These are phyloP conservation scores for Dufourea novaeangliae DNA, from an alignment of 1,140 invertebrate genomes.

Conservation along the genomic window DNA sequence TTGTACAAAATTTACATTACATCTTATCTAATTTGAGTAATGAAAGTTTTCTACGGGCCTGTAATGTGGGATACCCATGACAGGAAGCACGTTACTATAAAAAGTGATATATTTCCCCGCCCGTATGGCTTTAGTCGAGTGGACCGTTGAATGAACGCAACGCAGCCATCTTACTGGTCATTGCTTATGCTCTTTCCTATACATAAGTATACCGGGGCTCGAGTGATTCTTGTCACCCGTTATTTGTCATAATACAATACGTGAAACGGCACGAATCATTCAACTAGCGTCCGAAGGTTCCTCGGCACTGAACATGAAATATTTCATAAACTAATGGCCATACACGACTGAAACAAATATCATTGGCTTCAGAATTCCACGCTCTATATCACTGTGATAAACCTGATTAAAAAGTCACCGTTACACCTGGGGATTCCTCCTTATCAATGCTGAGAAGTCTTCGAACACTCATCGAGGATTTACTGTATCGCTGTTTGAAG, in stretches of 20 bases:
- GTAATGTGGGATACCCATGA: not conserved
- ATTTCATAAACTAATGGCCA: not conserved
- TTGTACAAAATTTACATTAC: no score
- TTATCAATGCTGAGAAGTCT: no score
- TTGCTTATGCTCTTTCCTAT: not conserved
- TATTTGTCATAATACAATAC: no score
- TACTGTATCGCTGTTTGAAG: no score
- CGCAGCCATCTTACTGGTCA: not conserved
- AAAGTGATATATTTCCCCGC: slow-evolving; percentile 10
- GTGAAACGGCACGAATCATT: not conserved
- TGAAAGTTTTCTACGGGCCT: not conserved
- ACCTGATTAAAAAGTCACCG: no score
- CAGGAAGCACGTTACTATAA: not conserved
- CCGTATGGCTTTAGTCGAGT: slow-evolving; percentile 4
- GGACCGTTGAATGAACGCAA: slow-evolving; percentile 3
- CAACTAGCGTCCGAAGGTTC: not conserved
- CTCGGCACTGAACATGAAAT: not conserved
- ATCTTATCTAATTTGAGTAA: no score
- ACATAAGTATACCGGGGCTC: not conserved
- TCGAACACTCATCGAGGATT: no score
- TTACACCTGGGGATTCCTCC: no score
- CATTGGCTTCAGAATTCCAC: no score
- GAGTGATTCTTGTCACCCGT: not conserved
- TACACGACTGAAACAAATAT: not conserved
- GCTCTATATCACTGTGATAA: no score